Percentiles rank a stretch among this genome's conserved stretches.
Evolutionary conservation across 2,888 invertebrate genomes (phyloP).

Genomic region (Druceiella hillmani): DNA sequence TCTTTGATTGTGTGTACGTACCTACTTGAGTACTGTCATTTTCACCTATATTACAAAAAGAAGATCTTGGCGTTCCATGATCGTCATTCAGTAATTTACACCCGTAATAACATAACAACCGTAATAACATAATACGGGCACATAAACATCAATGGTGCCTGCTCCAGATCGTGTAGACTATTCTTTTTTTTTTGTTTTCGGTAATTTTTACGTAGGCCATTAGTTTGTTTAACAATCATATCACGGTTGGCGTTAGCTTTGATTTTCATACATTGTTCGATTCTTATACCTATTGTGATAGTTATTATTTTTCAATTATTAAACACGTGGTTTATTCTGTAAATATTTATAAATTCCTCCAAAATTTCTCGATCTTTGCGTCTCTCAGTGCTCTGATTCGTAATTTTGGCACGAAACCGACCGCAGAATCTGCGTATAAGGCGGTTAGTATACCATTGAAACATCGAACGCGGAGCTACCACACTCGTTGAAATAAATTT

Average conservation of each 20-base stretch:
- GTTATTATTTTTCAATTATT: background rate
- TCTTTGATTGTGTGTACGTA: background rate
- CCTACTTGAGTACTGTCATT: background rate
- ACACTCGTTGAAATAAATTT: background rate
- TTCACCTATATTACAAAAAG: background rate
- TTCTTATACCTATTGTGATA: background rate
- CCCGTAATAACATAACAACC: no score
- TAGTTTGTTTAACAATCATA: background rate
- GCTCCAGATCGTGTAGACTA: background rate
- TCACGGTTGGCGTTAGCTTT: no score
- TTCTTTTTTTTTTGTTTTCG: background rate
- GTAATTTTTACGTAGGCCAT: background rate
- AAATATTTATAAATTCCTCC: slow-evolving; percentile 1
- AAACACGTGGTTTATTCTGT: background rate
- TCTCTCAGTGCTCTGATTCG: no score
- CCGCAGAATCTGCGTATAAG: background rate
- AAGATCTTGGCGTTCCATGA: background rate
- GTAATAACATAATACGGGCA: no score
- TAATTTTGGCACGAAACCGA: no score
- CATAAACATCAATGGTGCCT: background rate
- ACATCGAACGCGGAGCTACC: background rate
- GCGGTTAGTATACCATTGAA: background rate
- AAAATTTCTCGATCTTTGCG: no score
- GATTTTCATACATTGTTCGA: no score
- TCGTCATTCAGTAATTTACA: background rate